Evolutionary conservation across 2,113 vertebrate genomes (phyloP), one percentile per base, ranked within the genome.

Genomic region (Pogonocichla stellata): DNA sequence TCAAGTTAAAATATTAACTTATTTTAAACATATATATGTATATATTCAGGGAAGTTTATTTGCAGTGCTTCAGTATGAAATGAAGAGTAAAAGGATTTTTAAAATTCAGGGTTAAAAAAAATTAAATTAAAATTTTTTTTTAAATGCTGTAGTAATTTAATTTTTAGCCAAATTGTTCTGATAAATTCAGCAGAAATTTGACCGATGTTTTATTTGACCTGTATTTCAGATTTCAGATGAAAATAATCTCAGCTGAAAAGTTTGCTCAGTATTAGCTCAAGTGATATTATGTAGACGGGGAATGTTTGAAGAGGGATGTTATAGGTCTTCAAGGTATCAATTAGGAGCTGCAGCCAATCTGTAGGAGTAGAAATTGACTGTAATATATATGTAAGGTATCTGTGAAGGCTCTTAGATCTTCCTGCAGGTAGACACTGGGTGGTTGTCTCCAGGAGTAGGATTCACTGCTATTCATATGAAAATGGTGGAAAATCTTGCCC

Each of bases 401-500:
- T 0, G 0, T 84, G 83, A 93, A 69, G 51, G 34, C 66, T 88
- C 31, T 83, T 36, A 34, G 45, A 24, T 93, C 42, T 77, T 94
- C 58, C 79, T 96, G 61, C 31, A 57, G 90, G 38, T 83, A 85
- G 73, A 43, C 60, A 18, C 66, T 74, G 47, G 34, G n/a, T 92
- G 65, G n/a, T 67, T 96, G 75, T 75, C 75, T 78, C 66, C 69
- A 65, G 80, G 86, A 93, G 31, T 6, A 58, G 51, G 75, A 93
- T 86, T 94, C 60, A 9, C 71, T 93, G 71, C 85, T 77, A 90
- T 97, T 96, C 89, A 92, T 88, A 81, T 95, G 91, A 93, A 94
- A 92, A 94, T 66, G 19, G 47, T 86, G 80, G 88, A 91, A 97
- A 97, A 96, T 95, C 86, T 86, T 96, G 79, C 95, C 93, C 95